Percentiles rank a stretch among this genome's conserved stretches.
These are phyloP conservation scores for Tethya wilhelma DNA, from an alignment of 37 sponge, comb jelly and placozoan genomes.

Conservation along the genomic window DNA sequence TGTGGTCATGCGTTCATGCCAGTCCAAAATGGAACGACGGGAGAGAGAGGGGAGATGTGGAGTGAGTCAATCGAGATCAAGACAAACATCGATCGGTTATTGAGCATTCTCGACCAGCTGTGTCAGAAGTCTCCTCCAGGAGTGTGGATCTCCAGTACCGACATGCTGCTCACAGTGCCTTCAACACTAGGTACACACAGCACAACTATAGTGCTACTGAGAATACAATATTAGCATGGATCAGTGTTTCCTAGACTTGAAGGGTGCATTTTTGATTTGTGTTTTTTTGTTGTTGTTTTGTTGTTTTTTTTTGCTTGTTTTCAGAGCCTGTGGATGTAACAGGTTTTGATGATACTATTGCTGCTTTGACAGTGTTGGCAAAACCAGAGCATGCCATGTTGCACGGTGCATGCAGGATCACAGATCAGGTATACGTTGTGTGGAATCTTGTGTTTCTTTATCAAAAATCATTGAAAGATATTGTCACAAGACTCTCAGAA, in stretches of 20 bases:
- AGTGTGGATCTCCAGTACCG: constrained; percentile 82
- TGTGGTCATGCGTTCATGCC: constrained; percentile 86
- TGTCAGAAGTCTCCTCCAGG: constrained; percentile 61
- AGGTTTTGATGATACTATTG: constrained; percentile 18
- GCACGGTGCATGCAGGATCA: constrained; percentile 73
- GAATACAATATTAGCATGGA: background rate
- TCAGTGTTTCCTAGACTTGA: background rate
- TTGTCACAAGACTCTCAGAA: no score
- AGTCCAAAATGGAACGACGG: constrained; percentile 5
- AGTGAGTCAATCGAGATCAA: constrained; percentile 14
- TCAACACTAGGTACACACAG: background rate
- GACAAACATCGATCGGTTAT: constrained; percentile 68
- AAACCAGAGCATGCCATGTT: constrained; percentile 49
- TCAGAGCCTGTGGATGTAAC: constrained; percentile 58
- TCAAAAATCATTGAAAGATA: no score
- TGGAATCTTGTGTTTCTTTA: no score
- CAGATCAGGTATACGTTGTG: constrained; percentile 44
- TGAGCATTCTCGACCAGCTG: constrained; percentile 53
- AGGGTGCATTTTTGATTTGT: background rate
- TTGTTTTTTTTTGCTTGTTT: background rate
- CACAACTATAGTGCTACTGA: background rate
- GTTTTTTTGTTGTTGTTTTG: background rate
- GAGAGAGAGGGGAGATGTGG: background rate
- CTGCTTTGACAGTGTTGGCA: constrained; percentile 43
- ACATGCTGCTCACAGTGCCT: constrained; percentile 68